phyloP scores from a whole-genome alignment of 2,797 vertebrate species.

The Amblyraja radiata region DNA sequence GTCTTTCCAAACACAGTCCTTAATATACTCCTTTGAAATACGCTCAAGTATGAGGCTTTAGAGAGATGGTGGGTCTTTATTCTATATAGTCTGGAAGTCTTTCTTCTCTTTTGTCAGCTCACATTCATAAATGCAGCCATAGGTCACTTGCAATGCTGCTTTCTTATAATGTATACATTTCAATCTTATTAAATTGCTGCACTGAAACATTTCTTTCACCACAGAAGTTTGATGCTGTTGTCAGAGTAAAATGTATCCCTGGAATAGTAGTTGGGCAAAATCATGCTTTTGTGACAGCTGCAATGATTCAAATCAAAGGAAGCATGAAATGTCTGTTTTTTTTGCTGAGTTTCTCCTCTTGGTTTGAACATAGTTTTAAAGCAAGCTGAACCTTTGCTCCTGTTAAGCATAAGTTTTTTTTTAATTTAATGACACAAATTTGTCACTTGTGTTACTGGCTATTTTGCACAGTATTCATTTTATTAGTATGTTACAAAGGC shows the following conservation, averaged over 20 bases:
- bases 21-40: conserved; percentile 7
- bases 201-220: conserved; percentile 26
- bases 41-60: background rate
- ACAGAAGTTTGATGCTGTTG: conserved; percentile 22
- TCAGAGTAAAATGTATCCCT: conserved; percentile 18
- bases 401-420: background rate
- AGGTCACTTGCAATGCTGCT: conserved; percentile 1
- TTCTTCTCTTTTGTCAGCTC: background rate
- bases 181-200: background rate
- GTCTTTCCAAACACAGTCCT: conserved; percentile 11
- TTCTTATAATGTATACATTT: background rate
- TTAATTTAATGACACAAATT: background rate
- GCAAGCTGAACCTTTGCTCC: background rate
- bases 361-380: background rate
- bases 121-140: background rate
- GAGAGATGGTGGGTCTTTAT: background rate
- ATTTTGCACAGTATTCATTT: background rate
- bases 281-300: conserved; percentile 15
- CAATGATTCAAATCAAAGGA: conserved; percentile 31
- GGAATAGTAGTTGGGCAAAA: conserved; percentile 23
- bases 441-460: background rate
- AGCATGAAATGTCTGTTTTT: conserved; percentile 23
- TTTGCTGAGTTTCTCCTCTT: background rate
- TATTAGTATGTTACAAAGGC: background rate
- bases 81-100: background rate